A percentile compares a stretch with the other conserved stretches of the same genome.
These are phyloP conservation scores for Rallus limicola DNA, from an alignment of 2,113 vertebrate genomes.

Conservation along the genomic window DNA sequence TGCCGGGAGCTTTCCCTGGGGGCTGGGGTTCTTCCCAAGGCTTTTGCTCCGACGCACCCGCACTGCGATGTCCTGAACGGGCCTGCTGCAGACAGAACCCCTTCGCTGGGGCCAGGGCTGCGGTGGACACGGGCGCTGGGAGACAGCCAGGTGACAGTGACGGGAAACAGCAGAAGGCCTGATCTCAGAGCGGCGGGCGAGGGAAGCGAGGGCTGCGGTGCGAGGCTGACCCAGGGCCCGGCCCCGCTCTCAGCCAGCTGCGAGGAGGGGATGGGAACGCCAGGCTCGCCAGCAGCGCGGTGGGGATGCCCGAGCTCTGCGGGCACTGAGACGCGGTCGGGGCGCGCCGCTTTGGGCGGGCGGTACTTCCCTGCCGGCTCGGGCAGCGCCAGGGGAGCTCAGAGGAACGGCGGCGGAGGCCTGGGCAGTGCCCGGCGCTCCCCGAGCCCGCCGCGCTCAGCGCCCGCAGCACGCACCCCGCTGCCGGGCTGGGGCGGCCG, in stretches of 20 bases:
- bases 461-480: too few species aligned
- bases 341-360: too few species aligned
- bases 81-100: too few species aligned
- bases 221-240: neutral
- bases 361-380: neutral
- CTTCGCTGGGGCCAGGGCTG: neutral
- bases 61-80: too few species aligned
- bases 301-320: too few species aligned
- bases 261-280: neutral
- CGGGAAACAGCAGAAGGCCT: neutral
- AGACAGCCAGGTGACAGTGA: neutral
- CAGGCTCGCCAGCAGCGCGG: too few species aligned
- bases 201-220: neutral
- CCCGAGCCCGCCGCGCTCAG: too few species aligned
- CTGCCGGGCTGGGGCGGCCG: neutral
- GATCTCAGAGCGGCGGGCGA: neutral
- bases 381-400: too few species aligned
- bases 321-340: too few species aligned
- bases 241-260: too few species aligned
- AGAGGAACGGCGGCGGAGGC: rapidly evolving
- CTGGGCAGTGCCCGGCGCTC: neutral
- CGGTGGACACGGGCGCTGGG: neutral
- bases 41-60: too few species aligned
- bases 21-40: neutral
- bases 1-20: rapidly evolving